Evolutionary conservation across 2,113 vertebrate species (phyloP).

Genomic region (Pollimyrus isidori): DNA sequence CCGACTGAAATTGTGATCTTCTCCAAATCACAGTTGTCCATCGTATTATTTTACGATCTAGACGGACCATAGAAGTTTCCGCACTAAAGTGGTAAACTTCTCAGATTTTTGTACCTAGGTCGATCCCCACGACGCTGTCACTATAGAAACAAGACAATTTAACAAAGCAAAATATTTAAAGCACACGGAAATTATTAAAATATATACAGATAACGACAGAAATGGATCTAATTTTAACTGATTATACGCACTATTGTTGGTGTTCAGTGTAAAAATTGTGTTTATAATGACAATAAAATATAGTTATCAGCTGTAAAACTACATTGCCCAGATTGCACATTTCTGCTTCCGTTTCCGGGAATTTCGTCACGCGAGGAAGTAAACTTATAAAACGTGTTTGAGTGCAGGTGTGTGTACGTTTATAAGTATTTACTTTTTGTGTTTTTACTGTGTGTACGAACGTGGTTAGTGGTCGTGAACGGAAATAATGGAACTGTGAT

Average conservation of each 20-base stretch:
- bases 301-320: neutral
- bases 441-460: neutral
- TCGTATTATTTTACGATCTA: constrained; percentile 17
- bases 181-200: neutral
- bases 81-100: neutral
- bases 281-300: neutral
- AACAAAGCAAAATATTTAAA: neutral
- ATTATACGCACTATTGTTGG: neutral
- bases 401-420: neutral
- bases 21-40: constrained; percentile 60
- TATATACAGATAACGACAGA: neutral
- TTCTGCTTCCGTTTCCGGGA: neutral
- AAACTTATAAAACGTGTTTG: neutral
- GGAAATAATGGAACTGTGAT: neutral
- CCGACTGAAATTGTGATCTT: constrained; percentile 38
- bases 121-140: constrained; percentile 7
- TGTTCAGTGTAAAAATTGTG: neutral
- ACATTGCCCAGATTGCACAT: constrained; percentile 4
- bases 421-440: neutral
- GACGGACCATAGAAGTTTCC: neutral
- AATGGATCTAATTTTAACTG: neutral
- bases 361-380: constrained; percentile 13
- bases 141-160: constrained; percentile 30
- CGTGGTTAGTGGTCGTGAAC: neutral
- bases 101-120: neutral